A percentile compares a stretch with the other conserved stretches of the same genome.
These are phyloP conservation scores for Leptobrachium ailaonicum DNA, from an alignment of 2,113 vertebrate genomes.

Conservation along the genomic window DNA sequence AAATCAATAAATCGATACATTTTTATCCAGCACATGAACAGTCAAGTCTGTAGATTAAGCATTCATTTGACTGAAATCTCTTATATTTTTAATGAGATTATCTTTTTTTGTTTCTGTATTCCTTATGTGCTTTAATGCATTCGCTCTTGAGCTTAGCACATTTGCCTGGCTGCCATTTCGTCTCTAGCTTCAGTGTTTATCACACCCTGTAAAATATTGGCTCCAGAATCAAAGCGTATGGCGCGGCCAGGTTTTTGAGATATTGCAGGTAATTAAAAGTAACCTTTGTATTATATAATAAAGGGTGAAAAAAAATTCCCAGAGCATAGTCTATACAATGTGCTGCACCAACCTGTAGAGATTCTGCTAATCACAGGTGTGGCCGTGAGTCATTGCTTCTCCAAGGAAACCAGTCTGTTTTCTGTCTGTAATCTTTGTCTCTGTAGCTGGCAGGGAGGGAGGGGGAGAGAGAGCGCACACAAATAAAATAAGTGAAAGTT, in stretches of 20 bases:
- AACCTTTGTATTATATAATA: conserved; percentile 37
- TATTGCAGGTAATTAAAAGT: conserved; percentile 7
- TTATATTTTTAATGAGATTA: no score
- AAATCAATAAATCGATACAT: no score
- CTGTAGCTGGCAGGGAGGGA: conserved; percentile 17
- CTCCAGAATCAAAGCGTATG: not conserved
- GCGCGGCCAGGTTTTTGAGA: not conserved
- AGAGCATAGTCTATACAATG: not conserved
- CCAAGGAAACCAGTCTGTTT: conserved; percentile 36
- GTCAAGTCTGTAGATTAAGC: no score
- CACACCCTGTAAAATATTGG: no score
- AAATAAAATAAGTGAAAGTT: not conserved
- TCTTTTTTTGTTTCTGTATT: no score
- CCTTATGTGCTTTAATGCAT: no score
- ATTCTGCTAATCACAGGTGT: conserved; percentile 36
- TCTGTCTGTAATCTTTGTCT: conserved; percentile 21
- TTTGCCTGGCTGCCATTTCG: no score
- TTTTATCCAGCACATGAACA: no score
- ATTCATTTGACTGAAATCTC: no score
- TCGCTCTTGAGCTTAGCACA: no score
- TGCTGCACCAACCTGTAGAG: conserved; percentile 29
- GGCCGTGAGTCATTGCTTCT: conserved; percentile 23
- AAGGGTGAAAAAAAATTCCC: not conserved
- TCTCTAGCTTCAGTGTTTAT: no score
- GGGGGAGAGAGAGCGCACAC: not conserved